Percentiles rank a stretch among this genome's conserved stretches.
These are phyloP conservation scores for Thalassophryne amazonica DNA, from an alignment of 2,797 vertebrate species.

Conservation along the genomic window DNA sequence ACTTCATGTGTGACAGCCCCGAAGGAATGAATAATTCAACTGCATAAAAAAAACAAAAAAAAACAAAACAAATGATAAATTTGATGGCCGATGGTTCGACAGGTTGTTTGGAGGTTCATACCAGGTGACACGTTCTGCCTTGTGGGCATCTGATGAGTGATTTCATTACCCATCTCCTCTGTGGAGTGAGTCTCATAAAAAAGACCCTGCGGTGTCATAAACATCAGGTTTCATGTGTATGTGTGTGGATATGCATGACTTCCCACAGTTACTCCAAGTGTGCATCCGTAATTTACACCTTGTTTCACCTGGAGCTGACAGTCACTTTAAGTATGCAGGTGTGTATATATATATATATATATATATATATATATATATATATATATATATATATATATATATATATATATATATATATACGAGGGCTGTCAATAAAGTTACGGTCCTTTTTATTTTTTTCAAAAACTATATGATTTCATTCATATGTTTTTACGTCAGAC, in stretches of 20 bases:
- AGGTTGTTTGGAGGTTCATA: constrained; percentile 3
- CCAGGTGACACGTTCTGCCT: neutral
- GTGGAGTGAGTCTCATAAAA: constrained; percentile 10
- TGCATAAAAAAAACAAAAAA: no score
- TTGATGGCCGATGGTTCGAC: neutral
- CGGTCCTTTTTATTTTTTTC: no score
- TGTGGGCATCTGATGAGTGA: neutral
- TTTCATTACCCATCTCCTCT: constrained; percentile 18
- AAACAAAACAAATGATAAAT: constrained; percentile 3
- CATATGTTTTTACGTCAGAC: no score
- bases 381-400: no score
- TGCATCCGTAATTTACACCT: no score
- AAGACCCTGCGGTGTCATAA: neutral
- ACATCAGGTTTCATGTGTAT: neutral
- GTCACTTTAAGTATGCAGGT: neutral
- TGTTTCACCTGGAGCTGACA: neutral
- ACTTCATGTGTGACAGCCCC: no score
- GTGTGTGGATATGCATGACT: neutral
- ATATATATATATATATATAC: no score
- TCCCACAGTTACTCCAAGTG: neutral
- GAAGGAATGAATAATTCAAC: neutral
- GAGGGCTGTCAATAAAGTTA: no score
- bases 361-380: neutral
- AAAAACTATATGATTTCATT: no score
- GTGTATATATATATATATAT: neutral